Base-by-base conservation (phyloP, 2,888 invertebrate species). In the Leptura quadrifasciata region DNA sequence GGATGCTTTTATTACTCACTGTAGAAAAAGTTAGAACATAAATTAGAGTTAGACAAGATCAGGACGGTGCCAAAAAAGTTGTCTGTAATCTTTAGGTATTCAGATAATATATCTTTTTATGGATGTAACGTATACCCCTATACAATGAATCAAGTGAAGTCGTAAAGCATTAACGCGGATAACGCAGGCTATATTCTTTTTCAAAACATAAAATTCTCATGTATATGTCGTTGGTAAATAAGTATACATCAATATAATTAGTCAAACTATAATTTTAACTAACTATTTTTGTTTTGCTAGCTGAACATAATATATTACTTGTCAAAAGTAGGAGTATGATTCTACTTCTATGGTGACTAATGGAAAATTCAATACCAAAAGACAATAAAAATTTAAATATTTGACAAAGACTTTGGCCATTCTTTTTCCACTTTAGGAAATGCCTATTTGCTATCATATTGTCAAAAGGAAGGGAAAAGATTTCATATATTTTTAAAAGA, bases 41-140 rank as follows among this genome's bases (percentile, higher is more conserved):
- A 47, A 57, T 57, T 57, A 57, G 20, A 57, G 20, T 57, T 57
- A 57, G 57, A 21, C 57, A 21, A 21, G 18, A 57, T 57, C 21
- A 57, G 21, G 57, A 57, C 18, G 57, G 20, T 57, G 18, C 20
- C 21, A 64, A 64, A 64, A 39, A 64, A 64, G 21, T 39, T 31
- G n/a, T n/a, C 35, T 35, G 21, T 39, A 21, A 64, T 64, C 39
- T 64, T 47, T 47, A 21, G 10, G 20, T 64, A 64, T 20, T 20
- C 31, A 20, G 21, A 47, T 21, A 64, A 63, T 18, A 35, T 63
- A 63, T 63, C 63, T 63, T 63, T 63, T 47, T 64, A 57, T 57
- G 57, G 57, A 21, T 21, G 57, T 57, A 57, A 57, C 5, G 57
- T 57, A 57, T 20, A 57, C 57, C 57, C 18, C 18, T 55, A 55